Evolutionary conservation across 2,888 invertebrate species (phyloP).

Genomic region (Coelogynopora nodosa): DNA sequence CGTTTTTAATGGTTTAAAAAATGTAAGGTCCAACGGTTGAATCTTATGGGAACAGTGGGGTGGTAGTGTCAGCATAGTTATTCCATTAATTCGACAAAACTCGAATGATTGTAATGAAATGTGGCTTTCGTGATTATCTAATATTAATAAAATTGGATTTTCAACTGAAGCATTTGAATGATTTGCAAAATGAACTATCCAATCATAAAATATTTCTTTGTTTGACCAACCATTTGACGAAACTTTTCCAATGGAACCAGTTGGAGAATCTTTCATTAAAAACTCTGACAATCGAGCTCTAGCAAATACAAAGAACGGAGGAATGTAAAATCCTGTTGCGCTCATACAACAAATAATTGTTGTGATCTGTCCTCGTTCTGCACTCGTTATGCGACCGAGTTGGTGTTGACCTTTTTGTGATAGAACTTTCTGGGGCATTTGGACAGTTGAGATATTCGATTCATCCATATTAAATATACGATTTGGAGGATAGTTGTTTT

Average conservation of each 20-base stretch:
- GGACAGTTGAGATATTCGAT: not conserved
- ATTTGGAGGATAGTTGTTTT: not conserved
- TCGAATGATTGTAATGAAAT: not conserved
- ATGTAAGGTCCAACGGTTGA: too few species aligned
- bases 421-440: not conserved
- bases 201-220: constrained; percentile 10
- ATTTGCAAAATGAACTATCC: not conserved
- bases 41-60: too few species aligned
- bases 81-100: not conserved
- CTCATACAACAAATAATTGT: not conserved
- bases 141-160: not conserved
- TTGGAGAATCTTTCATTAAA: not conserved
- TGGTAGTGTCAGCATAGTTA: not conserved
- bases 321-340: not conserved
- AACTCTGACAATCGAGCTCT: not conserved
- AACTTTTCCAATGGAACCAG: constrained; percentile 1
- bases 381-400: not conserved
- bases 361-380: not conserved
- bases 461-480: constrained; percentile 27
- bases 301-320: not conserved
- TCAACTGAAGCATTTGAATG: not conserved
- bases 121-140: constrained; percentile 27
- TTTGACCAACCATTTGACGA: not conserved
- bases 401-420: constrained; percentile 9
- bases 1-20: too few species aligned